Conservation (phyloP, 2,888 invertebrate genomes). For the Globia sparganii region DNA sequence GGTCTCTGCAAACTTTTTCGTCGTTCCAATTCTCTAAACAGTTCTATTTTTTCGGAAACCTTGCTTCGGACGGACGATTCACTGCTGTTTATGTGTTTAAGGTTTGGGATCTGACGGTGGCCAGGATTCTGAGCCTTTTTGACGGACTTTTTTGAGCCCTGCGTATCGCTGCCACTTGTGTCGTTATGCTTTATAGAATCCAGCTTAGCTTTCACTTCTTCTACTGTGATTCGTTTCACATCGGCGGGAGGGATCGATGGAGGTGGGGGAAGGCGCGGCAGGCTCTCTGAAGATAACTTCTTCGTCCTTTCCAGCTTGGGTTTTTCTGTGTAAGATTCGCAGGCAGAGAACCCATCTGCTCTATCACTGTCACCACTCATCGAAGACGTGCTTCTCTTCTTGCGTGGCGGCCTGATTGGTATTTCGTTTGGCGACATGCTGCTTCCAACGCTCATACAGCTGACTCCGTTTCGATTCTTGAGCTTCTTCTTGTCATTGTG, state of each 20-base stretch:
- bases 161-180: constrained; percentile 87
- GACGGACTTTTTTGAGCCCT: constrained; percentile 88
- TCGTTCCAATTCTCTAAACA: constrained; percentile 87
- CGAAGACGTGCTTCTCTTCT: constrained; percentile 93
- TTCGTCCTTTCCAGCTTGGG: constrained; percentile 89
- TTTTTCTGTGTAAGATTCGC: constrained; percentile 87
- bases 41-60: constrained; percentile 89
- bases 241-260: constrained; percentile 80
- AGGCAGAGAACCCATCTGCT: constrained; percentile 88
- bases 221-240: constrained; percentile 86
- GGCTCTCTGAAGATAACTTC: constrained; percentile 89
- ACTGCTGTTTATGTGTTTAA: constrained; percentile 77
- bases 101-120: constrained; percentile 64
- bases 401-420: constrained; percentile 93
- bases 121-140: constrained; percentile 73
- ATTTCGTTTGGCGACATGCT: constrained; percentile 88
- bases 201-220: constrained; percentile 91
- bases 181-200: constrained; percentile 86
- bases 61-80: constrained; percentile 88
- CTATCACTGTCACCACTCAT: constrained; percentile 91
- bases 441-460: constrained; percentile 94
- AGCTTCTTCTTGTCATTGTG: constrained; percentile 90
- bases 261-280: constrained; percentile 88
- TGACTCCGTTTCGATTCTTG: constrained; percentile 93
- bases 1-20: constrained; percentile 87